Evolutionary conservation across 2,888 invertebrate genomes (phyloP).

Genomic region (Neria commutata): DNA sequence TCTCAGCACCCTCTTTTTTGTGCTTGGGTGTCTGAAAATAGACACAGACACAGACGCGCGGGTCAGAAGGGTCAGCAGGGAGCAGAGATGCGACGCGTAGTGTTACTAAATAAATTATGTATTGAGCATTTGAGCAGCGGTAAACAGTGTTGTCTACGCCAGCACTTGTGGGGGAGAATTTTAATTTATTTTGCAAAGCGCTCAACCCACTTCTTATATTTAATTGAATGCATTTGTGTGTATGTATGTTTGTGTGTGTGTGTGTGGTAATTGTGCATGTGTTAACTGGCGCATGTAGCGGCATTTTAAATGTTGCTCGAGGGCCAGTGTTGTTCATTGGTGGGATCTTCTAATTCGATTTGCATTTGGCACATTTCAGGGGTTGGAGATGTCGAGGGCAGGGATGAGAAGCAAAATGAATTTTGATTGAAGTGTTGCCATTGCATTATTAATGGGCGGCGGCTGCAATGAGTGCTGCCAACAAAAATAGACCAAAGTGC

Average conservation of each 20-base stretch:
- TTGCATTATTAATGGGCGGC: not conserved
- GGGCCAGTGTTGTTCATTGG: slow-evolving; percentile 39
- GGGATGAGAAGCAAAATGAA: no score
- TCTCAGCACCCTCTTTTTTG: no score
- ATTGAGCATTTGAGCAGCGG: no score
- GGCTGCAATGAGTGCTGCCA: not conserved
- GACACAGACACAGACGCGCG: no score
- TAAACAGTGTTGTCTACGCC: slow-evolving; percentile 3
- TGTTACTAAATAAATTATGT: slow-evolving; percentile 1
- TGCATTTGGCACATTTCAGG: no score
- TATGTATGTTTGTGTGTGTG: not conserved
- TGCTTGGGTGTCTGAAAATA: no score
- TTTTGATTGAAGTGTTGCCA: not conserved
- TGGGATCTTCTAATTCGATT: slow-evolving; percentile 51
- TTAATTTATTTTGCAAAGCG: no score
- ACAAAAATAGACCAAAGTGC: not conserved
- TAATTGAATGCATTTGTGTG: no score
- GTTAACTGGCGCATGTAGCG: not conserved
- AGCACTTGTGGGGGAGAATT: not conserved
- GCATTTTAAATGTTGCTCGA: not conserved
- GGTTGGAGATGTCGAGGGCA: no score
- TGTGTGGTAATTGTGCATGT: not conserved
- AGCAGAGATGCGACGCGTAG: no score
- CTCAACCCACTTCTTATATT: no score
- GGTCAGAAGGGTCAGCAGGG: no score